These are phyloP conservation scores for Myiozetetes cayanensis DNA, from an alignment of 2,113 vertebrate species.

Conservation along the genomic window DNA sequence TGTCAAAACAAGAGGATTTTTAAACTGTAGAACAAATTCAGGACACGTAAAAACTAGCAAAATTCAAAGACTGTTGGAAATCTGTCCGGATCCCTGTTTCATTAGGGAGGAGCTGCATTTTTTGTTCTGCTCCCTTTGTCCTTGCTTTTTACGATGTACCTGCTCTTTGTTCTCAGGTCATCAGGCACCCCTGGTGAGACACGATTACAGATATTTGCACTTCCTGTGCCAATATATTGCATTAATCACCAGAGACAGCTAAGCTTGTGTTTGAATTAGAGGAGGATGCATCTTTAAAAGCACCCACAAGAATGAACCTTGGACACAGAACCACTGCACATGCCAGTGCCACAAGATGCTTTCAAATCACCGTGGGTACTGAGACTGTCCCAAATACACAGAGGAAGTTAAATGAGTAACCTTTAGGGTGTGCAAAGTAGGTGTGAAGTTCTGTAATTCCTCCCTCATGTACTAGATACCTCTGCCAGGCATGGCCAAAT, in stretches of 20 bases:
- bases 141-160: neutral
- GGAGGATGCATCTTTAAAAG: neutral
- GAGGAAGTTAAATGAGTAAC: neutral
- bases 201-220: neutral
- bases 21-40: neutral
- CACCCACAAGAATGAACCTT: neutral
- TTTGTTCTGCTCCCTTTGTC: neutral
- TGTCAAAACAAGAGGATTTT: neutral
- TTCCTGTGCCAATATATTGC: neutral
- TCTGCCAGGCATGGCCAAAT: neutral
- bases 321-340: neutral
- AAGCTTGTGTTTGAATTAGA: neutral
- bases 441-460: neutral
- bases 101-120: neutral
- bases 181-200: neutral
- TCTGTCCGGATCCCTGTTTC: neutral
- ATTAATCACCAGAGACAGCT: neutral
- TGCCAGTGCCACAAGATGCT: neutral
- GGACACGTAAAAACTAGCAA: neutral
- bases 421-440: neutral
- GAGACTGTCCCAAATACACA: neutral
- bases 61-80: neutral
- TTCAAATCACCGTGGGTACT: neutral
- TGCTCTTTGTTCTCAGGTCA: neutral
- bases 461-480: neutral